Percentiles rank a stretch among this genome's conserved stretches.
These are phyloP conservation scores for Dinomys branickii DNA, from an alignment of 2,113 vertebrate species.

Conservation along the genomic window DNA sequence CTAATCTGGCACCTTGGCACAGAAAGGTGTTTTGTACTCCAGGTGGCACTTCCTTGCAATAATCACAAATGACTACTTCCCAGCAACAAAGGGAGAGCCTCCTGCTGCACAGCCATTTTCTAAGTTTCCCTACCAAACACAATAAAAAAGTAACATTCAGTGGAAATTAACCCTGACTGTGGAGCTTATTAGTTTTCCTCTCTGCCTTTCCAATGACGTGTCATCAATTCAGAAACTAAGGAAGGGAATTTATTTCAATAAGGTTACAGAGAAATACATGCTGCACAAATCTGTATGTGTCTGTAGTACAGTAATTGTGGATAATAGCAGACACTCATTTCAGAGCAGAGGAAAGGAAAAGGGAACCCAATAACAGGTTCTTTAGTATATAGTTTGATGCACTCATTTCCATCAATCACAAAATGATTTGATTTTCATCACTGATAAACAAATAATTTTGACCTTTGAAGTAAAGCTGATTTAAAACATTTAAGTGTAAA, in stretches of 20 bases:
- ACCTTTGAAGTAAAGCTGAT: background rate
- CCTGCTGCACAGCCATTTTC: slow-evolving; percentile 34
- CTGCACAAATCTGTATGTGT: background rate
- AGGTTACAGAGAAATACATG: background rate
- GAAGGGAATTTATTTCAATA: background rate
- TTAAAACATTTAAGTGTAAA: background rate
- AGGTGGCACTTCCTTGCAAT: slow-evolving; percentile 71
- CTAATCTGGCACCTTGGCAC: slow-evolving; percentile 71
- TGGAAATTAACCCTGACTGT: background rate
- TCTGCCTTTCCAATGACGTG: background rate
- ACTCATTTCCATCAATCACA: background rate
- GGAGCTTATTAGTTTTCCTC: background rate
- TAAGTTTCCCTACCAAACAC: slow-evolving; percentile 10
- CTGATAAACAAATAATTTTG: background rate
- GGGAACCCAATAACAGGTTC: background rate
- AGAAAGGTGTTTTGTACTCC: slow-evolving; percentile 64
- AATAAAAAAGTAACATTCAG: background rate
- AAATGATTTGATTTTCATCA: background rate
- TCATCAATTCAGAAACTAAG: background rate
- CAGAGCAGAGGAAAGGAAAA: background rate
- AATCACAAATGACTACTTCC: slow-evolving; percentile 70
- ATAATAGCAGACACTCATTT: background rate
- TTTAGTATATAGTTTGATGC: background rate
- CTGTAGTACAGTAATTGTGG: background rate
- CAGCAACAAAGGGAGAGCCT: background rate